These are phyloP conservation scores for Linnaemya vulpina DNA, from an alignment of 2,888 invertebrate genomes.

Conservation along the genomic window DNA sequence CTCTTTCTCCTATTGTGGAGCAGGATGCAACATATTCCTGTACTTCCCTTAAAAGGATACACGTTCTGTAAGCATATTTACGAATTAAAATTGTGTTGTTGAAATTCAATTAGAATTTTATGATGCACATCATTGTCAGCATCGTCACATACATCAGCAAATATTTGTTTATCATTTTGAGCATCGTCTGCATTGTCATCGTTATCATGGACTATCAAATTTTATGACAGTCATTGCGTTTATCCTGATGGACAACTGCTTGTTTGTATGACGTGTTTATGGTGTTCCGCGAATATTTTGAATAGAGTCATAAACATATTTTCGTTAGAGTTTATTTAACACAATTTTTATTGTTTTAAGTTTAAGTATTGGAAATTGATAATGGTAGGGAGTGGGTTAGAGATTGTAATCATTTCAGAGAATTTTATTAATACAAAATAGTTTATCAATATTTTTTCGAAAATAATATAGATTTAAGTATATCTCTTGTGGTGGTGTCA, in stretches of 20 bases:
- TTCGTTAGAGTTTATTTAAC: neutral
- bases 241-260: conserved; percentile 36
- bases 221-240: conserved; percentile 46
- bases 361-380: neutral
- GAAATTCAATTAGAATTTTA: conserved; percentile 47
- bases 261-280: conserved; percentile 51
- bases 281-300: conserved; percentile 45
- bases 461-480: no score
- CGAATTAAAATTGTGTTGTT: no score
- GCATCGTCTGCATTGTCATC: neutral
- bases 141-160: conserved; percentile 25
- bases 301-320: conserved; percentile 43
- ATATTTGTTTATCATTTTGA: conserved; percentile 29
- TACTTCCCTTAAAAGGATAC: no score
- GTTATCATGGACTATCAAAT: conserved; percentile 55
- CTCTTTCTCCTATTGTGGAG: no score
- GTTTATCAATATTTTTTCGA: no score
- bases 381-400: neutral
- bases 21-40: no score
- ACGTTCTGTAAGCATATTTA: no score
- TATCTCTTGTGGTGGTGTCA: no score
- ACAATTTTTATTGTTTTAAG: neutral
- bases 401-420: neutral
- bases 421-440: no score
- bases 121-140: conserved; percentile 19